phyloP scores from a whole-genome alignment of 2,113 vertebrate genomes.

The Poeciliopsis prolifica region DNA sequence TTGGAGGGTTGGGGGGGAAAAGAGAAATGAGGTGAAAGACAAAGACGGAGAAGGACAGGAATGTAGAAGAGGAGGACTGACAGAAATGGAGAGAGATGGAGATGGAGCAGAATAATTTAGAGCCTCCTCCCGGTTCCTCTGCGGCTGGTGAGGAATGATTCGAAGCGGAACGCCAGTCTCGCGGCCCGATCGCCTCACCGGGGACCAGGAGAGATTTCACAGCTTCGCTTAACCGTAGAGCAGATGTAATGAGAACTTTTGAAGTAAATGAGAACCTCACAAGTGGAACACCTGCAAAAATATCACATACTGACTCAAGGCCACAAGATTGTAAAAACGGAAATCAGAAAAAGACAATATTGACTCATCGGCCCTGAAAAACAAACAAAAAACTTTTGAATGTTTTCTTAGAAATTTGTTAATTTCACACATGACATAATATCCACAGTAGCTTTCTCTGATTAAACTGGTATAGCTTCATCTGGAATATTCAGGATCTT shows the following conservation, averaged over 20 bases:
- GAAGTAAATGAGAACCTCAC: background rate
- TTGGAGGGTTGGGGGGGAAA: background rate
- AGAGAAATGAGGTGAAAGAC: slow-evolving; percentile 41
- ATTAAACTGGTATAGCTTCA: no score
- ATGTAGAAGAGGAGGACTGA: slow-evolving; percentile 24
- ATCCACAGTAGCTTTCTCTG: no score
- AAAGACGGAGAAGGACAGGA: slow-evolving; percentile 34
- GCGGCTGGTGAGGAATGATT: slow-evolving; percentile 62
- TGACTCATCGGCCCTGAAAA: no score
- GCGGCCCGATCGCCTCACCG: slow-evolving; percentile 40
- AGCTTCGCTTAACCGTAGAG: slow-evolving; percentile 22
- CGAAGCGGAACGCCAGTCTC: slow-evolving; percentile 55
- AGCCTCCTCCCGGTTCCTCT: slow-evolving; percentile 51
- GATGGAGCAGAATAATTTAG: slow-evolving; percentile 47
- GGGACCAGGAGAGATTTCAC: slow-evolving; percentile 41
- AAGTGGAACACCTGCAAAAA: slow-evolving; percentile 13
- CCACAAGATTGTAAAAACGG: background rate
- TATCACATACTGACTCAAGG: background rate
- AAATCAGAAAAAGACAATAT: no score
- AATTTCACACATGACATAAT: no score
- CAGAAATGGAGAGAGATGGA: slow-evolving; percentile 16
- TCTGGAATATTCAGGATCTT: no score
- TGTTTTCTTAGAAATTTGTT: no score
- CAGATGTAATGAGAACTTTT: slow-evolving; percentile 9
- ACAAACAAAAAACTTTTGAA: no score